A percentile compares a stretch with the other conserved stretches of the same genome.
These are phyloP conservation scores for Chaitophorus viminalis DNA, from an alignment of 2,888 invertebrate genomes.

Conservation along the genomic window DNA sequence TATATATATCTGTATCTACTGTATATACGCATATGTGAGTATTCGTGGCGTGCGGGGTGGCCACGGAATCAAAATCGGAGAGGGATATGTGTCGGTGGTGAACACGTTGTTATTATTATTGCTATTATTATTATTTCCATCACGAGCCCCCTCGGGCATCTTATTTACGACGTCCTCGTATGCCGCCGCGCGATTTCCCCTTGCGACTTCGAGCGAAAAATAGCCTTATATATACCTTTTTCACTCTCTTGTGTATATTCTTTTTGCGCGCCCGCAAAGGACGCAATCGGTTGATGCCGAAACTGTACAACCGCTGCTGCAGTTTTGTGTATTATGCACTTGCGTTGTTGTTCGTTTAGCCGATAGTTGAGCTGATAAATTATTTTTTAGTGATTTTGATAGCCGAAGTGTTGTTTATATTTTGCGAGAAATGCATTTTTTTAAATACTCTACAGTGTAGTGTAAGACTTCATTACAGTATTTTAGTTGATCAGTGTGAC, in stretches of 20 bases:
- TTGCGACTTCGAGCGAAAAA: slow-evolving; percentile 14
- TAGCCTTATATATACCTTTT: neutral
- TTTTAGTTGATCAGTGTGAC: too few species aligned
- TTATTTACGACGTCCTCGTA: slow-evolving; percentile 50
- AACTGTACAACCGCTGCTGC: neutral
- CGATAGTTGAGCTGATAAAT: neutral
- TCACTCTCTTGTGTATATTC: neutral
- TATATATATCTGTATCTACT: neutral
- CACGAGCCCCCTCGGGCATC: slow-evolving; percentile 58
- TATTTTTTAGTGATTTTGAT: neutral
- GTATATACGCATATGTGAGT: neutral
- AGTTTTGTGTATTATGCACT: too few species aligned
- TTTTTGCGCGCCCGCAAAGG: neutral
- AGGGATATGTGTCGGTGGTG: slow-evolving; percentile 52
- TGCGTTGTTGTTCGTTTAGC: too few species aligned
- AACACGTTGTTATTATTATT: slow-evolving; percentile 55
- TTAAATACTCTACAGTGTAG: too few species aligned
- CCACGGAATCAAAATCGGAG: slow-evolving; percentile 51
- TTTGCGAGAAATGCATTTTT: too few species aligned
- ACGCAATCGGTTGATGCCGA: neutral
- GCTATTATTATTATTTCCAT: slow-evolving; percentile 52
- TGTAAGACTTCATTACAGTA: too few species aligned
- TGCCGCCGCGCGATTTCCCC: slow-evolving; percentile 11
- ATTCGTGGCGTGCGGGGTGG: neutral
- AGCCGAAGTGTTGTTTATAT: too few species aligned